These are phyloP conservation scores for Drosophila leonis DNA, from an alignment of 2,888 invertebrate species.

Conservation along the genomic window DNA sequence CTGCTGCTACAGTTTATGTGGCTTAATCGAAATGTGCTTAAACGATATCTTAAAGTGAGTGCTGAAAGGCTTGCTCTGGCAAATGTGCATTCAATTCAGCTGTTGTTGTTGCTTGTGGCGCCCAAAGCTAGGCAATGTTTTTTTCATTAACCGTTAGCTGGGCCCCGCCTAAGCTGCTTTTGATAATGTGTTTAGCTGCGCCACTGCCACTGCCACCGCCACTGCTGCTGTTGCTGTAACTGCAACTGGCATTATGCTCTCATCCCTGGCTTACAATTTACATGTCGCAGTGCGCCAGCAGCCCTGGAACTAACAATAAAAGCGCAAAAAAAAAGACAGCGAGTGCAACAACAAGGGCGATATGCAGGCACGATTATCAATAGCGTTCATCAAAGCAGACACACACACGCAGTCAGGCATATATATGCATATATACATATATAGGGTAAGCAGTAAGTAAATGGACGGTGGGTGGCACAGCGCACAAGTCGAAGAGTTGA, in stretches of 20 bases:
- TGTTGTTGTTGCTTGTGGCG: background rate
- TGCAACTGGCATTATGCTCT: conserved; percentile 26
- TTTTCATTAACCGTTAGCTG: conserved; percentile 27
- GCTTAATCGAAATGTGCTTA: conserved; percentile 38
- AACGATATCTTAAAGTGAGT: conserved; percentile 19
- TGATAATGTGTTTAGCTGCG: conserved; percentile 47
- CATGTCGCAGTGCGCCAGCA: conserved; percentile 48
- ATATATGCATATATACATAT: background rate
- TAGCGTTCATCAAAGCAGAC: conserved; percentile 61
- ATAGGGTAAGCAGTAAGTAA: conserved; percentile 18
- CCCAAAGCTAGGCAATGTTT: conserved; percentile 27
- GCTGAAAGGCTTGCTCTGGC: conserved; percentile 17
- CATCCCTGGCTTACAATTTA: conserved; percentile 23
- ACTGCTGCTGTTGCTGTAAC: conserved; percentile 2
- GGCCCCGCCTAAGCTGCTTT: conserved; percentile 31
- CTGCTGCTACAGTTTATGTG: conserved; percentile 28
- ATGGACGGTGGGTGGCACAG: conserved; percentile 21
- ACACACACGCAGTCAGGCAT: conserved; percentile 3
- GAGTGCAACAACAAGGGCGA: conserved; percentile 33
- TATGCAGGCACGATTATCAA: conserved; percentile 60
- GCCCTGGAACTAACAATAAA: conserved; percentile 44
- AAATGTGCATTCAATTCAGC: conserved; percentile 26
- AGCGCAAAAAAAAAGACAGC: conserved; percentile 35
- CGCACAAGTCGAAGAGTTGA: conserved; percentile 16
- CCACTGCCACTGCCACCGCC: conserved; percentile 2